phyloP scores from a whole-genome alignment of 2,797 vertebrate species.

The Pagetopsis macropterus region DNA sequence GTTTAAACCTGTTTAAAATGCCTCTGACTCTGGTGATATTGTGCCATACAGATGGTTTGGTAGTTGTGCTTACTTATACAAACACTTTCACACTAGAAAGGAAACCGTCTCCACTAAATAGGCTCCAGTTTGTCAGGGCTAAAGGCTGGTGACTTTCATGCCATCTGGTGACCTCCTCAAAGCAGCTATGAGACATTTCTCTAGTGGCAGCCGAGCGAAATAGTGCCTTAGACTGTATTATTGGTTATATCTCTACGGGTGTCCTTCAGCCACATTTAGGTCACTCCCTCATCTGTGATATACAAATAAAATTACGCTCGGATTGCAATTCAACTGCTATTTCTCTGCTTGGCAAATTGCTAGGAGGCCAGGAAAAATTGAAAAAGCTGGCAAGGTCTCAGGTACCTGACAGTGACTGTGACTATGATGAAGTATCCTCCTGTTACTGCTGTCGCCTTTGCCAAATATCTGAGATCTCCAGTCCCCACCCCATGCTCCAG shows the following conservation, averaged over 20 bases:
- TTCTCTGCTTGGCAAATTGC: conserved; percentile 76
- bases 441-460: conserved; percentile 79
- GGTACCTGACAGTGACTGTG: conserved; percentile 81
- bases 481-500: conserved; percentile 64
- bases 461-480: conserved; percentile 79
- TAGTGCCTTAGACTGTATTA: conserved; percentile 65
- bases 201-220: conserved; percentile 61
- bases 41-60: neutral
- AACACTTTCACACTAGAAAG: conserved; percentile 52
- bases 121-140: conserved; percentile 54
- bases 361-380: conserved; percentile 76
- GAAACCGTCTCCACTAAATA: conserved; percentile 49
- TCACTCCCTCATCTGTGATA: conserved; percentile 72
- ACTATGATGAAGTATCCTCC: conserved; percentile 83
- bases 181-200: conserved; percentile 69
- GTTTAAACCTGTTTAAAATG: neutral
- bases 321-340: conserved; percentile 76
- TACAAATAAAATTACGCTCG: conserved; percentile 79
- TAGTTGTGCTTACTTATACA: neutral
- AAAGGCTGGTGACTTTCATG: conserved; percentile 76
- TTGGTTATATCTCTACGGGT: conserved; percentile 68
- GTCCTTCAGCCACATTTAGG: conserved; percentile 79
- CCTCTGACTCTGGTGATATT: neutral
- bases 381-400: conserved; percentile 80
- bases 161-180: conserved; percentile 80